Evolutionary conservation across 2,797 vertebrate species (phyloP).

Genomic region (Spinibarbus caldwelli): DNA sequence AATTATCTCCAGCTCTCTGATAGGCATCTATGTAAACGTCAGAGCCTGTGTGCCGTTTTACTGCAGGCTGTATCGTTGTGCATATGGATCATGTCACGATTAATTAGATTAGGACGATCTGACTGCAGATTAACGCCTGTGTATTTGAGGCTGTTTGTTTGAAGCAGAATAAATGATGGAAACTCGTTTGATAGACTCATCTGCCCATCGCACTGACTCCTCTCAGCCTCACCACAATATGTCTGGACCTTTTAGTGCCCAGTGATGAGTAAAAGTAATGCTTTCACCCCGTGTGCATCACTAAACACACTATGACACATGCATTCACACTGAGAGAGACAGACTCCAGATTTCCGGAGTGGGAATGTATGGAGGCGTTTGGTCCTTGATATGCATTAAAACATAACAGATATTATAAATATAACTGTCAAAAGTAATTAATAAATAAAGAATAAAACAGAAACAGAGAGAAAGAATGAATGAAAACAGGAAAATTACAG

Average conservation of each 20-base stretch:
- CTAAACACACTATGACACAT: slow-evolving; percentile 29
- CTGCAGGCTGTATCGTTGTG: slow-evolving; percentile 30
- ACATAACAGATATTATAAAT: slow-evolving; percentile 43
- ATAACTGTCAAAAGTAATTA: not conserved
- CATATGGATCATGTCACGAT: slow-evolving; percentile 39
- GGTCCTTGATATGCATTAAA: slow-evolving; percentile 44
- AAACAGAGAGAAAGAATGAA: not conserved
- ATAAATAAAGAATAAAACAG: not conserved
- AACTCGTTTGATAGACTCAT: slow-evolving; percentile 27
- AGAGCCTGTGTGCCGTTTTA: slow-evolving; percentile 38
- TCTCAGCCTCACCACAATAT: slow-evolving; percentile 33
- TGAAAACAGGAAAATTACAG: not conserved
- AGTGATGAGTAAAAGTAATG: slow-evolving; percentile 43
- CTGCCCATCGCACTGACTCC: not conserved
- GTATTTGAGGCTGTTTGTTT: slow-evolving; percentile 27
- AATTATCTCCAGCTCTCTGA: slow-evolving; percentile 36
- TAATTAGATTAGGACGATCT: slow-evolving; percentile 30
- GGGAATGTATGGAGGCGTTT: slow-evolving; percentile 41
- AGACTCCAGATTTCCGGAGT: slow-evolving; percentile 15
- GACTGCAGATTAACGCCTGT: slow-evolving; percentile 3
- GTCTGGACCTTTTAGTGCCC: slow-evolving; percentile 39
- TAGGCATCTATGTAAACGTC: slow-evolving; percentile 33
- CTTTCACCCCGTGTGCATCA: slow-evolving; percentile 31
- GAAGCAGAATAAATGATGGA: slow-evolving; percentile 2
- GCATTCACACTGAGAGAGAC: not conserved